Percentiles rank a stretch among this genome's conserved stretches.
Conservation (phyloP, 2,113 vertebrate genomes). For the Sapayoa aenigma region DNA sequence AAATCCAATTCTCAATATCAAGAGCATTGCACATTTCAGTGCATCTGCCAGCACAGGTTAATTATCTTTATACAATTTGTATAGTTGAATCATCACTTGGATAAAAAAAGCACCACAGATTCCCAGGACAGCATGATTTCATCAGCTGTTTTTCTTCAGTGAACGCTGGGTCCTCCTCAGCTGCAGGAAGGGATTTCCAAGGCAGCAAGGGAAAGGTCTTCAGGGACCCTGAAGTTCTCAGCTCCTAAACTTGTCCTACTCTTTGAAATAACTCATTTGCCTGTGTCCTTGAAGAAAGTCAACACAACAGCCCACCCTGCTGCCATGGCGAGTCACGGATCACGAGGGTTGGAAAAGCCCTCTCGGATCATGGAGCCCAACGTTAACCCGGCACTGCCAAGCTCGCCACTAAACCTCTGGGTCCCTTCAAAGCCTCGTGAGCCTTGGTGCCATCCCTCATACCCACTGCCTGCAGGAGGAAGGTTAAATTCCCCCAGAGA, state of each 20-base stretch:
- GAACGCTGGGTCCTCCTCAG: background rate
- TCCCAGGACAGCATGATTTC: background rate
- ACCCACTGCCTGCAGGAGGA: accelerated
- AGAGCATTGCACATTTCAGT: background rate
- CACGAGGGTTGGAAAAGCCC: background rate
- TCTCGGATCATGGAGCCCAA: background rate
- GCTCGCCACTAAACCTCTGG: background rate
- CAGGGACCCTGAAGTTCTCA: too few relatives aligned
- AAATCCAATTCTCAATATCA: background rate
- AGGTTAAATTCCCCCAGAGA: background rate
- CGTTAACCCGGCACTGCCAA: background rate
- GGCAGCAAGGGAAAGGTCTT: background rate
- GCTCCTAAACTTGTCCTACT: background rate
- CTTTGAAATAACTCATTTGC: background rate
- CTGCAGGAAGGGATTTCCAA: background rate
- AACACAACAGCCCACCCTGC: background rate
- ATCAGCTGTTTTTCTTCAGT: background rate
- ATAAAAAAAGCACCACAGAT: background rate
- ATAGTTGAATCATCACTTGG: background rate
- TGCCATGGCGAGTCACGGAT: background rate
- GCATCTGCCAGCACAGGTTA: background rate
- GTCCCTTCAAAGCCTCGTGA: background rate
- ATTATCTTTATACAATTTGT: background rate
- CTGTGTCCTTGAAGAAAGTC: background rate
- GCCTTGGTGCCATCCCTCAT: background rate